Percentiles rank a stretch among this genome's conserved stretches.
Evolutionary conservation across 1,140 invertebrate species (phyloP).

Genomic region (Drosophila tropicalis): DNA sequence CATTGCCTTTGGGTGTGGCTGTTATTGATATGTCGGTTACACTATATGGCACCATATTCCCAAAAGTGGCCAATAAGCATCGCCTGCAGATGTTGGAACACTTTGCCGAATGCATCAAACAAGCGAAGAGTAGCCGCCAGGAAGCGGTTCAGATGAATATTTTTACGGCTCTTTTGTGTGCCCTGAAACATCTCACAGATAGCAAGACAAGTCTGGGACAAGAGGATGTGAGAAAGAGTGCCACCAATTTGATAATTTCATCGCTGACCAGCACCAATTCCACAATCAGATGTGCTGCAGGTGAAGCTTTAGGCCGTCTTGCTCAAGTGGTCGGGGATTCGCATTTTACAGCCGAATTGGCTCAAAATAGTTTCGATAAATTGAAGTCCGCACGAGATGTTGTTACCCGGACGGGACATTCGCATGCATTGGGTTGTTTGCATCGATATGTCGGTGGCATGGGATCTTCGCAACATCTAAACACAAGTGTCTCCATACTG

Average conservation of each 20-base stretch:
- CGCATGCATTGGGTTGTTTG: constrained; percentile 95
- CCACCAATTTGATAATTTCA: constrained; percentile 91
- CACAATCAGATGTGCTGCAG: constrained; percentile 93
- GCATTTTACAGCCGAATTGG: constrained; percentile 94
- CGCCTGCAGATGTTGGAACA: constrained; percentile 98
- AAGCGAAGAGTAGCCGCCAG: constrained; percentile 94
- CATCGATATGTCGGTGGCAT: constrained; percentile 96
- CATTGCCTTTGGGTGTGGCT: constrained; percentile 96
- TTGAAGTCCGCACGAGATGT: constrained; percentile 95
- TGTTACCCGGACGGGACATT: constrained; percentile 94
- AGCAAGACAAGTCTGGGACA: constrained; percentile 93
- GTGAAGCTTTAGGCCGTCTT: constrained; percentile 94
- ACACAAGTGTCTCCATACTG: constrained; percentile 96
- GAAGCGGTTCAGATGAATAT: constrained; percentile 99
- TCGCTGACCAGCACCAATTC: constrained; percentile 93
- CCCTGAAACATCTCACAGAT: constrained; percentile 94
- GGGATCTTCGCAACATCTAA: constrained; percentile 95
- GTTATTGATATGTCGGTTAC: constrained; percentile 97
- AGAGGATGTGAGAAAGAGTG: constrained; percentile 94
- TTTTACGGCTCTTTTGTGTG: constrained; percentile 95
- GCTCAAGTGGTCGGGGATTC: constrained; percentile 94
- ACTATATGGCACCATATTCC: constrained; percentile 97
- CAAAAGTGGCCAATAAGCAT: constrained; percentile 97
- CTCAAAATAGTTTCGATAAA: constrained; percentile 95
- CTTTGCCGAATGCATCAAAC: constrained; percentile 96